Percentiles rank a stretch among this genome's conserved stretches.
phyloP scores from a whole-genome alignment of 2,113 vertebrate genomes.

The Triplophysa siluroides region DNA sequence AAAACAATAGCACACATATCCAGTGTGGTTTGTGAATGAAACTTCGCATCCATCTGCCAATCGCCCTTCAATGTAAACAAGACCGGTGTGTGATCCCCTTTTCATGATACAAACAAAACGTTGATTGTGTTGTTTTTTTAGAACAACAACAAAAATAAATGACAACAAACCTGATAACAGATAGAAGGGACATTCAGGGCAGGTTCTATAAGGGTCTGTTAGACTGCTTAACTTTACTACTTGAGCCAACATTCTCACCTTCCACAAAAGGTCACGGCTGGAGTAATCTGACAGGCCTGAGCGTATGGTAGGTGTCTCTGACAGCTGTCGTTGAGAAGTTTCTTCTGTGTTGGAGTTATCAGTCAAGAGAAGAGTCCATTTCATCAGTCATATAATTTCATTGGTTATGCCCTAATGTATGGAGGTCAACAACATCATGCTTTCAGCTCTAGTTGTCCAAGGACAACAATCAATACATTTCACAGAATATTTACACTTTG shows the following conservation, averaged over 20 bases:
- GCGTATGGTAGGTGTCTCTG: slow-evolving; percentile 23
- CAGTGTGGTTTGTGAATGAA: not conserved
- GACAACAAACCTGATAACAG: slow-evolving; percentile 18
- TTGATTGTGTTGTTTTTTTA: slow-evolving; percentile 4
- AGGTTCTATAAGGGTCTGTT: not conserved
- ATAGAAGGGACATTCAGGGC: not conserved
- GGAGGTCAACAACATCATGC: slow-evolving; percentile 49
- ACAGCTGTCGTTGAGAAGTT: slow-evolving; percentile 40
- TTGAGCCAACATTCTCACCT: slow-evolving; percentile 34
- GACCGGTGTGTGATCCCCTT: not conserved
- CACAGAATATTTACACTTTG: slow-evolving; percentile 34
- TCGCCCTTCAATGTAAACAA: not conserved
- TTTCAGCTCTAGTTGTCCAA: slow-evolving; percentile 35
- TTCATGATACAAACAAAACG: slow-evolving; percentile 4
- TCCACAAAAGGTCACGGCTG: slow-evolving; percentile 36
- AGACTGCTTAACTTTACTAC: slow-evolving; percentile 12
- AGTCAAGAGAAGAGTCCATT: slow-evolving; percentile 44
- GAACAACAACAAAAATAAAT: slow-evolving; percentile 6
- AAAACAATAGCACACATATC: not conserved
- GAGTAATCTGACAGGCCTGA: slow-evolving; percentile 12
- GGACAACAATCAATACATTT: slow-evolving; percentile 44
- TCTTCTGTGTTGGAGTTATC: slow-evolving; percentile 24
- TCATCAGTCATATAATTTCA: slow-evolving; percentile 51
- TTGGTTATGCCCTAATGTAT: slow-evolving; percentile 45
- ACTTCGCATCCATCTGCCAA: not conserved